Conservation (phyloP, 2,113 vertebrate genomes). For the Nesoenas mayeri region DNA sequence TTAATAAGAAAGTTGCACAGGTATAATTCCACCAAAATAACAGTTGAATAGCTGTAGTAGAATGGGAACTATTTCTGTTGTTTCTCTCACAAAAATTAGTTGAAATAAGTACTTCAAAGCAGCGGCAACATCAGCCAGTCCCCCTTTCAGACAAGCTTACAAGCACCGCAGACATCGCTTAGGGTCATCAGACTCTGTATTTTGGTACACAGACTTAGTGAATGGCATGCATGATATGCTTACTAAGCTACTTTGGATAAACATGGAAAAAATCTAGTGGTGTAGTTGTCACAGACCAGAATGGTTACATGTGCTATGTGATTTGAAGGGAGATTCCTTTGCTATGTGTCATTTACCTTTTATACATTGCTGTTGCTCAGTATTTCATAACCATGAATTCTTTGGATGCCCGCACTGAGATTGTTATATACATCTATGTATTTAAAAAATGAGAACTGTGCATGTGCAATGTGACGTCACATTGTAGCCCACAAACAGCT, state of each 20-base stretch:
- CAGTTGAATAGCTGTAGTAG: not conserved
- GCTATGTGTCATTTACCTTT: slow-evolving; percentile 75
- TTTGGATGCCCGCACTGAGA: slow-evolving; percentile 57
- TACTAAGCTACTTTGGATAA: slow-evolving; percentile 70
- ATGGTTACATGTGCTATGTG: slow-evolving; percentile 60
- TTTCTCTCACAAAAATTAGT: slow-evolving; percentile 12
- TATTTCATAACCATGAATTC: slow-evolving; percentile 64
- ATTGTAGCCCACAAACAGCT: slow-evolving; percentile 31
- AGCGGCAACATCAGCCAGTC: not conserved
- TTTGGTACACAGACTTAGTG: slow-evolving; percentile 60
- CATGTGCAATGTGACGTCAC: slow-evolving; percentile 53
- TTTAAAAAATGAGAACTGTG: slow-evolving; percentile 59
- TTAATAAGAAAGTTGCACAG: not conserved
- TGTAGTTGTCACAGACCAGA: slow-evolving; percentile 69
- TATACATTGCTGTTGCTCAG: slow-evolving; percentile 45
- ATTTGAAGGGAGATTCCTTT: slow-evolving; percentile 75
- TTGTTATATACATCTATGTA: slow-evolving; percentile 19
- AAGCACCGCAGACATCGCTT: not conserved
- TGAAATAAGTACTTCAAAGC: not conserved
- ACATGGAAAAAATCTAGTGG: slow-evolving; percentile 73
- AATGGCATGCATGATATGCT: slow-evolving; percentile 56
- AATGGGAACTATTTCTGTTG: slow-evolving; percentile 3
- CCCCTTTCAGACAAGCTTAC: not conserved
- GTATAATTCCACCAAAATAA: not conserved
- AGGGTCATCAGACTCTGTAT: slow-evolving; percentile 35